A percentile compares a stretch with the other conserved stretches of the same genome.
Evolutionary conservation across 2,113 vertebrate species (phyloP).

Genomic region (Rhizomys pruinosus): DNA sequence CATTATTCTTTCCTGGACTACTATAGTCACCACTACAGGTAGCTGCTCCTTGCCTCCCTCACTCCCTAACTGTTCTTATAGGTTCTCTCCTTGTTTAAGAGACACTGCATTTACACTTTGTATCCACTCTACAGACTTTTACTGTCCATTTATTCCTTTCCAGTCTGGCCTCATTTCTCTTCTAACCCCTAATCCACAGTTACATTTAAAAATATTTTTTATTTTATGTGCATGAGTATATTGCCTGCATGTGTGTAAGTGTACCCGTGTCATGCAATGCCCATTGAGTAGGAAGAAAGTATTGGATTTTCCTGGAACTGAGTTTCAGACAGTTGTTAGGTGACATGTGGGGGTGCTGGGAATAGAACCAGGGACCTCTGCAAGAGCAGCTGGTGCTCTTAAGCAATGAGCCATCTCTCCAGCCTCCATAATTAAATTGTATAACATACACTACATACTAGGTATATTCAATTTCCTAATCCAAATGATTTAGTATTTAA

Average conservation of each 20-base stretch:
- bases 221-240: background rate
- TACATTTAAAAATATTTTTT: background rate
- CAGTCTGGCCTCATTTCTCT: slow-evolving; percentile 14
- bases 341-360: background rate
- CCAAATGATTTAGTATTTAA: background rate
- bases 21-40: background rate
- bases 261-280: too few relatives aligned
- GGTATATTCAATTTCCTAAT: background rate
- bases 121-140: background rate
- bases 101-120: background rate
- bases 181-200: background rate
- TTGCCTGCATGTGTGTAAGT: background rate
- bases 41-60: background rate
- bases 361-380: background rate
- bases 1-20: background rate
- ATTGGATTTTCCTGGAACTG: background rate
- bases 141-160: background rate
- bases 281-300: too few relatives aligned
- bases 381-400: background rate
- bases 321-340: background rate
- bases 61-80: background rate
- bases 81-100: background rate
- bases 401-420: background rate
- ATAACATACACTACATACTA: background rate
- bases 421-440: background rate